These are phyloP conservation scores for Mimas tiliae DNA, from an alignment of 2,888 invertebrate species.

Conservation along the genomic window DNA sequence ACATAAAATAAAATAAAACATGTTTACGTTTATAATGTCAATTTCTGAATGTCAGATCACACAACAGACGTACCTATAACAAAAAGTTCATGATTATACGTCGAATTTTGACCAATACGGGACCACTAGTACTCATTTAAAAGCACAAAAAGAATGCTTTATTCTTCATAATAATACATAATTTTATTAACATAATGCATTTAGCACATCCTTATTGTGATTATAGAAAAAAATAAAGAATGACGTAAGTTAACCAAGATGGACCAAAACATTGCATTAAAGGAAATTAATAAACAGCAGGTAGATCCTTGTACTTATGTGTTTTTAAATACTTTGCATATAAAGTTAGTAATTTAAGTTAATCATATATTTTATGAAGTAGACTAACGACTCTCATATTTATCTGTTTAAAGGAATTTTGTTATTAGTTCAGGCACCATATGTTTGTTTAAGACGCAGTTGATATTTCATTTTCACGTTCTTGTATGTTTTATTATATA, in stretches of 20 bases:
- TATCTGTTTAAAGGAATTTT: too few relatives aligned
- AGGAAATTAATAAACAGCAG: constrained; percentile 1
- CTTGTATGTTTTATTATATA: too few relatives aligned
- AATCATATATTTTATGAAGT: not conserved
- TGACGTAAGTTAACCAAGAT: constrained; percentile 5
- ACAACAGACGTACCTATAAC: too few relatives aligned
- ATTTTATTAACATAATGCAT: not conserved
- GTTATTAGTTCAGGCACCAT: not conserved
- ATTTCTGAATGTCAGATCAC: too few relatives aligned
- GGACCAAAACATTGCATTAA: not conserved
- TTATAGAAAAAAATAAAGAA: not conserved
- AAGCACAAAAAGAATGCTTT: not conserved
- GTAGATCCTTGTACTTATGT: not conserved
- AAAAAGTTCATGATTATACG: too few relatives aligned
- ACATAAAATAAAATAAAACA: too few relatives aligned
- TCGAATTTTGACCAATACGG: too few relatives aligned
- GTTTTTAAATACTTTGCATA: constrained; percentile 6
- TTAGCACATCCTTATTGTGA: not conserved
- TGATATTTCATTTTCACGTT: too few relatives aligned
- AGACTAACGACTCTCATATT: not conserved
- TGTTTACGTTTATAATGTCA: too few relatives aligned
- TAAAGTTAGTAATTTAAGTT: not conserved
- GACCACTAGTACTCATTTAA: too few relatives aligned
- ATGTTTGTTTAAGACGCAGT: not conserved
- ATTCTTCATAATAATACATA: not conserved